These are phyloP conservation scores for Scaptomyza polygonia DNA, from an alignment of 2,888 invertebrate species.

Conservation along the genomic window DNA sequence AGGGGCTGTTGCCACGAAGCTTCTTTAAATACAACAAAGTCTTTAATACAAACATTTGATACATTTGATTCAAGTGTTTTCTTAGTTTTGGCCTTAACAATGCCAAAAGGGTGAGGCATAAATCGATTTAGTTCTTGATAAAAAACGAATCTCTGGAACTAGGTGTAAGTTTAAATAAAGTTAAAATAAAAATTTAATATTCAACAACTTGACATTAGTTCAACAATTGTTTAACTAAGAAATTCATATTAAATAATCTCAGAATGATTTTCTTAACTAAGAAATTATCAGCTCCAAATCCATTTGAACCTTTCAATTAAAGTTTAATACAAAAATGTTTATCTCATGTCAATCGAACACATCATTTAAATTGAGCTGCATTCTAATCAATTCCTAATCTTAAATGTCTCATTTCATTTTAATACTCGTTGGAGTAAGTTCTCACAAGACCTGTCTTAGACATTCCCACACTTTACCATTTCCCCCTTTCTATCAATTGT, in stretches of 20 bases:
- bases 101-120: slow-evolving; percentile 2
- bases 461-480: slow-evolving; percentile 34
- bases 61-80: slow-evolving; percentile 51
- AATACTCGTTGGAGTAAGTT: background rate
- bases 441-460: background rate
- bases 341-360: background rate
- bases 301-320: too few relatives aligned
- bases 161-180: background rate
- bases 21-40: slow-evolving; percentile 29
- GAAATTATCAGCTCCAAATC: too few relatives aligned
- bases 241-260: background rate
- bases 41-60: slow-evolving; percentile 20
- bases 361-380: background rate
- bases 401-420: background rate
- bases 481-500: background rate
- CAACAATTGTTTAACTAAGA: background rate
- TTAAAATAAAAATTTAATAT: too few relatives aligned
- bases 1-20: slow-evolving; percentile 63
- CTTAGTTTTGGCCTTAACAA: slow-evolving; percentile 22
- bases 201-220: background rate
- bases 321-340: background rate
- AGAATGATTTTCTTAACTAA: background rate
- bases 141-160: background rate
- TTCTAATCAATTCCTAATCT: background rate
- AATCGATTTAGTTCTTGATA: slow-evolving; percentile 16